phyloP scores from a whole-genome alignment of 2,113 vertebrate genomes.

The Dicerorhinus sumatrensis region DNA sequence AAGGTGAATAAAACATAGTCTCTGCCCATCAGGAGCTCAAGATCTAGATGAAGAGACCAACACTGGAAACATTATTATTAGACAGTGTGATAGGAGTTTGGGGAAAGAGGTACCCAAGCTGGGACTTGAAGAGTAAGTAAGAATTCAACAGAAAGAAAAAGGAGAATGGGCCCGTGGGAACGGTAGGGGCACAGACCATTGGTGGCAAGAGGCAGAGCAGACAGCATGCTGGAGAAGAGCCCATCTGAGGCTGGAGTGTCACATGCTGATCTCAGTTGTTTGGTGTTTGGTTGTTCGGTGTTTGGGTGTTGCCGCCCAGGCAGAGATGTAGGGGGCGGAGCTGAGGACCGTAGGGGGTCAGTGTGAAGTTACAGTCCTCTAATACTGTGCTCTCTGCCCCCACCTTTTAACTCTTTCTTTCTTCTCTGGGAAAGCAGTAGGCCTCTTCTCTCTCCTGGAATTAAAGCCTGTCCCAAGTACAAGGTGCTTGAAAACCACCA shows the following conservation, averaged over 20 bases:
- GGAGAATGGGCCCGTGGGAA: background rate
- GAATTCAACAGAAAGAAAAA: background rate
- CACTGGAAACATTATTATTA: background rate
- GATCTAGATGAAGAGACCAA: background rate
- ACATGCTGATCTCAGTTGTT: background rate
- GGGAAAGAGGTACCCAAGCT: background rate
- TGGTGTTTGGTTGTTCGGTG: background rate
- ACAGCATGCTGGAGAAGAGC: background rate
- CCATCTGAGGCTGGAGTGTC: background rate
- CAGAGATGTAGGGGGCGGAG: background rate
- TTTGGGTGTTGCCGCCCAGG: background rate
- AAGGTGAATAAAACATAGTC: background rate
- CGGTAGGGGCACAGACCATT: background rate
- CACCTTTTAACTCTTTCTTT: background rate
- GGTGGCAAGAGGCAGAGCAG: background rate
- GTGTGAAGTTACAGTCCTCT: background rate
- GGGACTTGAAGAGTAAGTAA: background rate
- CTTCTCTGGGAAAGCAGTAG: background rate
- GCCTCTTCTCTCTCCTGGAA: background rate
- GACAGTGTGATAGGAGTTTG: background rate
- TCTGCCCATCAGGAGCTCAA: background rate
- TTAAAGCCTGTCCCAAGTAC: background rate
- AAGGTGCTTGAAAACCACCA: background rate
- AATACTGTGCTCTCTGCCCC: background rate
- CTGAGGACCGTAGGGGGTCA: background rate